Conservation (phyloP, 2,888 invertebrate species). For the Nephrotoma appendiculata region DNA sequence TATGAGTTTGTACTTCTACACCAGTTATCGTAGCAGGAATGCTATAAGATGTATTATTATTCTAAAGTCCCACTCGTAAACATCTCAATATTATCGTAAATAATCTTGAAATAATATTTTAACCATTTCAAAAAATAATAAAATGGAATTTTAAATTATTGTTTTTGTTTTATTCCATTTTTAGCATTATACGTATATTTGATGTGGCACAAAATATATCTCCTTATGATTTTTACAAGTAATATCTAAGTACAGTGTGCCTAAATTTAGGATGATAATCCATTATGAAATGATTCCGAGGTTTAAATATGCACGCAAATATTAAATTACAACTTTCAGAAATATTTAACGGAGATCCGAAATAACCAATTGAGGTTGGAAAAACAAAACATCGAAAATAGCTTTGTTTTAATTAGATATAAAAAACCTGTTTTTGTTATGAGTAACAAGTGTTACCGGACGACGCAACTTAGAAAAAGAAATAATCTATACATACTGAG, state of each 20-base stretch:
- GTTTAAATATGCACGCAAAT: too few relatives aligned
- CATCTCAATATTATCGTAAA: background rate
- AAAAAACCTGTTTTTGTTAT: too few relatives aligned
- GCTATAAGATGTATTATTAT: background rate
- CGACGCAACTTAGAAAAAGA: too few relatives aligned
- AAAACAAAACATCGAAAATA: too few relatives aligned
- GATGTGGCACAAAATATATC: background rate
- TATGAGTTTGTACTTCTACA: background rate
- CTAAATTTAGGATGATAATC: too few relatives aligned
- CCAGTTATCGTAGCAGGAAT: background rate
- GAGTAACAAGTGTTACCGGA: too few relatives aligned
- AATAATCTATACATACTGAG: too few relatives aligned
- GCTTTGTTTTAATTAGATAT: too few relatives aligned
- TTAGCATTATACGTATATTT: background rate
- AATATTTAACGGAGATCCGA: too few relatives aligned
- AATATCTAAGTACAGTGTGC: background rate
- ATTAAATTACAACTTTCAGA: too few relatives aligned
- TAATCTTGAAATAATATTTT: slow-evolving; percentile 2
- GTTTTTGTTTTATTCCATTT: background rate
- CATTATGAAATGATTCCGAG: too few relatives aligned
- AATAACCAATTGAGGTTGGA: too few relatives aligned
- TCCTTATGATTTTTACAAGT: background rate
- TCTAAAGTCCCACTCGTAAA: background rate
- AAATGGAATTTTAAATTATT: background rate
- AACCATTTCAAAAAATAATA: background rate